Evolutionary conservation across 2,888 invertebrate species (phyloP).

Genomic region (Drosophila cognata): DNA sequence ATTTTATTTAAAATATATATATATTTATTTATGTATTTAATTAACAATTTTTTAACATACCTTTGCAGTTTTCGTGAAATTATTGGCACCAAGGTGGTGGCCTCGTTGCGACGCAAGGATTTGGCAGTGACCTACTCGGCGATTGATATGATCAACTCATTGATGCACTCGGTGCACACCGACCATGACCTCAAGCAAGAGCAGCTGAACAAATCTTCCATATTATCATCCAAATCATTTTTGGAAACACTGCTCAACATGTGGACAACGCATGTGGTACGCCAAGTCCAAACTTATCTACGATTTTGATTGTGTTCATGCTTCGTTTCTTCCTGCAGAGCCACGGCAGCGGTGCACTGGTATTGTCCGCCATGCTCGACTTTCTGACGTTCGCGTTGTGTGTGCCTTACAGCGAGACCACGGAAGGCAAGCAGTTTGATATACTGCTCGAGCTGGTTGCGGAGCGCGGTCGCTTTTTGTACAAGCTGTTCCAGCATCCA

Average conservation of each 20-base stretch:
- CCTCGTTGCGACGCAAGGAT: slow-evolving; percentile 94
- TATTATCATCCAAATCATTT: slow-evolving; percentile 95
- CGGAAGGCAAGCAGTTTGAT: slow-evolving; percentile 98
- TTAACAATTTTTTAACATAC: not conserved
- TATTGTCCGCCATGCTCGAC: slow-evolving; percentile 99
- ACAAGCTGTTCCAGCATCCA: slow-evolving; percentile 93
- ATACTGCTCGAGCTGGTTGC: slow-evolving; percentile 97
- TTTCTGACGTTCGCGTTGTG: slow-evolving; percentile 98
- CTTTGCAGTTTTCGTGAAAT: slow-evolving; percentile 94
- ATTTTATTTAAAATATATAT: slow-evolving; percentile 34
- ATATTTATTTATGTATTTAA: not conserved
- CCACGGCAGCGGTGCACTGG: slow-evolving; percentile 96
- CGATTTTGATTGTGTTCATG: not conserved
- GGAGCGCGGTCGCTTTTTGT: slow-evolving; percentile 94
- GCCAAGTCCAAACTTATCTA: slow-evolving; percentile 66
- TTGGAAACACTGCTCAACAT: slow-evolving; percentile 96
- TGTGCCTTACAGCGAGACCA: slow-evolving; percentile 99
- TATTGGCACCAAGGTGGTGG: slow-evolving; percentile 96
- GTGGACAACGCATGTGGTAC: slow-evolving; percentile 97
- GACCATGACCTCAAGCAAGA: slow-evolving; percentile 98
- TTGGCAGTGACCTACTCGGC: slow-evolving; percentile 97
- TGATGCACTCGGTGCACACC: slow-evolving; percentile 99
- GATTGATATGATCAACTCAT: slow-evolving; percentile 97
- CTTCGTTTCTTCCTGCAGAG: slow-evolving; percentile 86
- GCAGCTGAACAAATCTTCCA: slow-evolving; percentile 98